Conservation (phyloP, 2,113 vertebrate species). For the Elaphurus davidianus region DNA sequence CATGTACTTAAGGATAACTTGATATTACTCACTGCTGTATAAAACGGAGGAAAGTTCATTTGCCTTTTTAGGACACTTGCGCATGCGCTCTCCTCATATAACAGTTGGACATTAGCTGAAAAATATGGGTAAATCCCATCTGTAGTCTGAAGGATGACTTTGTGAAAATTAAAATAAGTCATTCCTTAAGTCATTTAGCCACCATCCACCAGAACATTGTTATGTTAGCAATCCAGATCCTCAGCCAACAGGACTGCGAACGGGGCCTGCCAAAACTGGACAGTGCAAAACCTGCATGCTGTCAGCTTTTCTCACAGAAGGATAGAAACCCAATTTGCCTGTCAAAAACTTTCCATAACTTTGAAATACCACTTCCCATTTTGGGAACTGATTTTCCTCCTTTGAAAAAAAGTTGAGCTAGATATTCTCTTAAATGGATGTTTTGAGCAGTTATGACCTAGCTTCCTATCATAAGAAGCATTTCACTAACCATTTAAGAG, state of each 20-base stretch:
- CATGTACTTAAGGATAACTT: background rate
- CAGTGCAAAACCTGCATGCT: accelerated
- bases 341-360: background rate
- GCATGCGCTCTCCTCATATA: background rate
- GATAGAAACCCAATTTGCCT: background rate
- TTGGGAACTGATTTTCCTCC: background rate
- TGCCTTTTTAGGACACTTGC: background rate
- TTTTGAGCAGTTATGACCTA: background rate
- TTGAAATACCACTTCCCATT: background rate
- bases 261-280: accelerated
- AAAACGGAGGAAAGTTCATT: background rate
- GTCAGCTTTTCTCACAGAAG: too few relatives aligned
- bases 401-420: background rate
- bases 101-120: background rate
- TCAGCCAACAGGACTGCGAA: too few relatives aligned
- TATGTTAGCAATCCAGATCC: too few relatives aligned
- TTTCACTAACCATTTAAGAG: background rate
- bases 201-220: background rate
- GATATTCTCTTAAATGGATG: background rate
- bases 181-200: background rate
- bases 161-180: background rate
- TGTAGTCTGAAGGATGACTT: background rate
- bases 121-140: background rate
- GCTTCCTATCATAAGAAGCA: background rate
- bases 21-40: background rate